Conservation (phyloP, 2,888 invertebrate species). For the Disparrhopalites patrizii region DNA sequence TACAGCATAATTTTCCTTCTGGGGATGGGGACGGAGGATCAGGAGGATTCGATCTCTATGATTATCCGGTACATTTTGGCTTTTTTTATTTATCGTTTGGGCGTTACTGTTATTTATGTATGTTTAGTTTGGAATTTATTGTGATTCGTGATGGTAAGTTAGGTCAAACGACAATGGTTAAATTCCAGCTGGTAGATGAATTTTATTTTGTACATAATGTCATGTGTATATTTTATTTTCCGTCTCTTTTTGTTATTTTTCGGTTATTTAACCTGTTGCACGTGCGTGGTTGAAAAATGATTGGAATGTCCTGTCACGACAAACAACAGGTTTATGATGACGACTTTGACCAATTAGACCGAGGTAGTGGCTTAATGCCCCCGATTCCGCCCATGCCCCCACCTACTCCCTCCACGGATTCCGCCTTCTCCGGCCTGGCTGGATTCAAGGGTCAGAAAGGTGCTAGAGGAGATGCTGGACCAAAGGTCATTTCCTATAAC, state of each 20-base stretch:
- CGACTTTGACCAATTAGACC: constrained; percentile 22
- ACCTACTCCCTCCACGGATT: constrained; percentile 13
- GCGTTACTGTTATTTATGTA: background rate
- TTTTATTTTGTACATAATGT: background rate
- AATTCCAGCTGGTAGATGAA: background rate
- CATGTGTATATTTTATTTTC: background rate
- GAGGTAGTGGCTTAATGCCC: constrained; percentile 18
- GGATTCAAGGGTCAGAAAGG: constrained; percentile 32
- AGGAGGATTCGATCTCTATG: constrained; percentile 27
- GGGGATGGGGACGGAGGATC: constrained; percentile 38
- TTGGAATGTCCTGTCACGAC: background rate
- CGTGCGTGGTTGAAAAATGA: background rate
- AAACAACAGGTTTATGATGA: constrained; percentile 19
- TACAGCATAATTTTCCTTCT: constrained; percentile 38
- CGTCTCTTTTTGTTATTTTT: background rate
- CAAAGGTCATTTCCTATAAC: no score
- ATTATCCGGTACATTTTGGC: constrained; percentile 29
- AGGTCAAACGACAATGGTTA: background rate
- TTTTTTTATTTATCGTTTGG: background rate
- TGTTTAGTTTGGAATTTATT: no score
- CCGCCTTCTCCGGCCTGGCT: constrained; percentile 12
- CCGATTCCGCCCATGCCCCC: constrained; percentile 26
- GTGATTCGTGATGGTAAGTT: no score
- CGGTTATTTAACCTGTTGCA: background rate
- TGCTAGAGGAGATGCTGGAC: constrained; percentile 29